Percentiles rank a stretch among this genome's conserved stretches.
phyloP scores from a whole-genome alignment of 2,888 invertebrate species.

The Philaethria dido region DNA sequence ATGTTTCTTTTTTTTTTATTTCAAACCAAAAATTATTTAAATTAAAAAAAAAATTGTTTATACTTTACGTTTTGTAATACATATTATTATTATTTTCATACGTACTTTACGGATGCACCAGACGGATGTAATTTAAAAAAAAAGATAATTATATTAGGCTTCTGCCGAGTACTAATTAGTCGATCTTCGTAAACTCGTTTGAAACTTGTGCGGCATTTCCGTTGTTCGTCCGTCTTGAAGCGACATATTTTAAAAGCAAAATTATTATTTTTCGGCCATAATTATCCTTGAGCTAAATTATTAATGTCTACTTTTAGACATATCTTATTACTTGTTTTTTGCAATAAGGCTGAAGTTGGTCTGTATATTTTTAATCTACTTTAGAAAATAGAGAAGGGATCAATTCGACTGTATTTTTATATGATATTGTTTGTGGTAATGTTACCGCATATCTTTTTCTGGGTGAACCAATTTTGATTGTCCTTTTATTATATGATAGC shows the following conservation, averaged over 20 bases:
- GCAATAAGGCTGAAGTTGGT: neutral
- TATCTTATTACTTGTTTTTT: neutral
- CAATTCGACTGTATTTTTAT: too few relatives aligned
- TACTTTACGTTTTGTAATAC: too few relatives aligned
- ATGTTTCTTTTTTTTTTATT: too few relatives aligned
- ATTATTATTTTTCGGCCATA: constrained; percentile 4
- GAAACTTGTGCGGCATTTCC: constrained; percentile 18
- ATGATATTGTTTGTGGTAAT: too few relatives aligned
- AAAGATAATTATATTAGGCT: constrained; percentile 11
- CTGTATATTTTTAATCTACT: neutral
- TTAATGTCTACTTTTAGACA: neutral
- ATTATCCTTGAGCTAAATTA: constrained; percentile 20
- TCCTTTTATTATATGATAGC: too few relatives aligned
- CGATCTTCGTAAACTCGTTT: constrained; percentile 29
- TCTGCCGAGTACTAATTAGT: constrained; percentile 21
- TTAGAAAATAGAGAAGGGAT: too few relatives aligned
- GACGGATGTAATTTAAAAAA: constrained; percentile 6
- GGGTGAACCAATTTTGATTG: too few relatives aligned
- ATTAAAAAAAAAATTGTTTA: too few relatives aligned
- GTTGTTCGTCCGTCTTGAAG: constrained; percentile 14
- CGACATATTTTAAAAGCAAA: constrained; percentile 14
- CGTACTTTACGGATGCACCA: neutral
- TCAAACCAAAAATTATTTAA: too few relatives aligned
- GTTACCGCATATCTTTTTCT: too few relatives aligned
- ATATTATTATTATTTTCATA: neutral